Conservation (phyloP, 2,888 invertebrate species). For the Machimus atricapillus region DNA sequence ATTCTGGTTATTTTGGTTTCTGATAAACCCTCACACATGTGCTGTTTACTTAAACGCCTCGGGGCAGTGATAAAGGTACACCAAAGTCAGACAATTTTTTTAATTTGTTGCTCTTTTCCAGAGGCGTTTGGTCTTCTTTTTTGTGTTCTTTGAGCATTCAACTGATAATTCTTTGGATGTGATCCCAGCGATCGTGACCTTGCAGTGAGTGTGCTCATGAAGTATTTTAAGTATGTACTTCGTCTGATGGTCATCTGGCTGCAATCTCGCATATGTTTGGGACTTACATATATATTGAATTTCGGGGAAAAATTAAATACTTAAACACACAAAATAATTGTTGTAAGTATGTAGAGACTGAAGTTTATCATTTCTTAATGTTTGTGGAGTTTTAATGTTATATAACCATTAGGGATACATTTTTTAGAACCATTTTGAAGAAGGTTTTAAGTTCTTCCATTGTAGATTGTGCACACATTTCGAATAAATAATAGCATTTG, state of each 20-base stretch:
- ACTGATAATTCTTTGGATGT: background rate
- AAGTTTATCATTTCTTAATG: background rate
- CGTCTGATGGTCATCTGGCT: background rate
- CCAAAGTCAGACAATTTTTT: background rate
- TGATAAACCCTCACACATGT: background rate
- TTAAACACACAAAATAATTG: background rate
- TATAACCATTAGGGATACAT: background rate
- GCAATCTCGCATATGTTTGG: background rate
- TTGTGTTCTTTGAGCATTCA: background rate
- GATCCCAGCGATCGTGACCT: background rate
- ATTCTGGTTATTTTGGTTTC: background rate
- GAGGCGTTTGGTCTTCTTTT: background rate
- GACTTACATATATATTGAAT: background rate
- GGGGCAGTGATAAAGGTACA: background rate
- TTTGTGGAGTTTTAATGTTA: background rate
- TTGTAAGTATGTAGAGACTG: background rate
- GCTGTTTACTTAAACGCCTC: background rate
- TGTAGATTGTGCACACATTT: background rate
- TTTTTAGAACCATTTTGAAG: no score
- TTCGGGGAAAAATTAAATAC: background rate
- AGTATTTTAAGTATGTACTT: background rate
- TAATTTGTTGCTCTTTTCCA: background rate
- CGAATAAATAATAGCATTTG: background rate
- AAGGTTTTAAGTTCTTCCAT: no score
- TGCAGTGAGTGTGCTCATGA: background rate